Base-by-base conservation (phyloP, 2,797 vertebrate species). In the Eupleurogrammus muticus region DNA sequence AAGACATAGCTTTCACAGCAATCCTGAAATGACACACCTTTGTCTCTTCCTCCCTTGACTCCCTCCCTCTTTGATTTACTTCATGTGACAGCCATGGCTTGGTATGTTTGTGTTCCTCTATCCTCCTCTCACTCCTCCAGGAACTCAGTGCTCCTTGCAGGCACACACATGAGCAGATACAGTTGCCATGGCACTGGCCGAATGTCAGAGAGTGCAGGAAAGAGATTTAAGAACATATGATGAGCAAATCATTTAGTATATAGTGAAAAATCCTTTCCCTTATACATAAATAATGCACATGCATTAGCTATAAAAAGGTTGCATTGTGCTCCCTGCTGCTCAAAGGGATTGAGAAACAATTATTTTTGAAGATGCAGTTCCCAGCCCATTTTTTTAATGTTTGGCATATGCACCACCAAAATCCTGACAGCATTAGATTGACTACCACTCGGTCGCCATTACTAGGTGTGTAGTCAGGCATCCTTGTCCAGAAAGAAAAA, bases 101-200 rank as follows among this genome's bases (percentile, higher is more conserved):
- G 64, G 44, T 61, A 20, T 87, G 82, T 89, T 86, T 79, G 77
- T 78, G 74, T 80, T 74, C 35, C 42, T 23, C 63, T 44, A 12
- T 53, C 70, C 44, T 57, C 70, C 53, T 35, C 20, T 55, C 70
- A 60, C 67, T 65, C 76, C 68, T 75, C 57, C 60, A 46, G 65
- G 59, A 76, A 77, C 64, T 48, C 20, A 70, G 67, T 48, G 36
- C 67, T 74, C 68, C 80, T 82, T 62, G 16, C 71, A 76, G 16
- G 14, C 82, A 78, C 81, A 84, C 81, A 84, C 82, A 79, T 4
- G 64, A 77, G 68, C 77, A 67, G 60, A 74, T 84, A 79, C 76
- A 67, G 91, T 92, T 93, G 84, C 89, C 87, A 93, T 93, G 89
- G 86, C 47, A 80, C 46, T 86, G 83, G 75, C 81, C 82, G 81